Evolutionary conservation across 2,888 invertebrate genomes (phyloP), one percentile per base, ranked within the genome.

Genomic region (Pelosia muscerda): DNA sequence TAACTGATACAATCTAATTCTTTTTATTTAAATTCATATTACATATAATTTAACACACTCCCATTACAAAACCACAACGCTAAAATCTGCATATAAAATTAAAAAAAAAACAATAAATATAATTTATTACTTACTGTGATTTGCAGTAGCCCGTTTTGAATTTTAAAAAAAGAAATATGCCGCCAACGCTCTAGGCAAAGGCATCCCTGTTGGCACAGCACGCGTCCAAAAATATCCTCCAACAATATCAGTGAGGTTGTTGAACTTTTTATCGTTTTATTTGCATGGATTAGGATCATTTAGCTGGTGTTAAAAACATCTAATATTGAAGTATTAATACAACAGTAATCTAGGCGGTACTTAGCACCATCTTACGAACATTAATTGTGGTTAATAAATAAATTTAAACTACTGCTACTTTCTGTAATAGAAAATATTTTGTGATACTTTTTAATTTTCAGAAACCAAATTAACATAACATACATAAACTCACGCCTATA

Each of bases 211-310:
- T 38, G 28, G 28, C 56, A 56, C 53, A 28, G 63, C 56, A 59
- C 23, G 68, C 70, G 70, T 72, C 72, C 69, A 66, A 68, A 79
- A 71, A 75, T 78, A 76, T 68, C 71, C 68, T 69, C 55, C 65
- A 62, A 73, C 73, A 79, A 72, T 79, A 83, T 82, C 81, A 73
- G 73, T 59, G 65, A 69, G 83, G 76, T 86, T 77, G 57, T 74
- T 75, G 77, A 49, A 80, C 86, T 77, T 73, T 86, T 85, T 86
- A 86, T 86, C 83, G 66, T 67, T 25, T 55, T 65, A 69, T 69
- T 66, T 57, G 55, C 63, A 59, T 58, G 58, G 42, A 63, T 28
- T 54, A n/a, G 22, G 15, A 15, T 25, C 62, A 49, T 68, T 42
- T 59, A 4, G 68, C 15, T 28, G 22, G 38, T 54, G 22, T 63